phyloP scores from a whole-genome alignment of 2,888 invertebrate species.

The Eristalis tenax region DNA sequence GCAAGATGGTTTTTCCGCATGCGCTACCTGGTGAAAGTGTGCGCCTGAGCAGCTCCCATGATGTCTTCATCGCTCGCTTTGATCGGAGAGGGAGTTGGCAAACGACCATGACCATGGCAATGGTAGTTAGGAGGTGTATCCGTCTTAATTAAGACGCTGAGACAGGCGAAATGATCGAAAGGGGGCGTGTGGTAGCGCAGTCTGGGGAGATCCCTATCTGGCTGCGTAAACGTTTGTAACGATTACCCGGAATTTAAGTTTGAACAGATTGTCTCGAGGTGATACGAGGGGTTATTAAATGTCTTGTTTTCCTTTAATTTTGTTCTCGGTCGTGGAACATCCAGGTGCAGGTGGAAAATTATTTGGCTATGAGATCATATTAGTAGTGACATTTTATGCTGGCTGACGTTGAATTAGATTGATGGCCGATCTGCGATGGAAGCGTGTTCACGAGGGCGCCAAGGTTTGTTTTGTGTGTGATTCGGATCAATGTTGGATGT shows the following conservation, averaged over 20 bases:
- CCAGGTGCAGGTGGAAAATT: slow-evolving; percentile 67
- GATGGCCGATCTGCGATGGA: slow-evolving; percentile 38
- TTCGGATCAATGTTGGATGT: slow-evolving; percentile 28
- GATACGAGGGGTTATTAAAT: slow-evolving; percentile 57
- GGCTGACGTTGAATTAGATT: slow-evolving; percentile 66
- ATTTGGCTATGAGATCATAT: slow-evolving; percentile 50
- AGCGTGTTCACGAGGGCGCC: slow-evolving; percentile 17
- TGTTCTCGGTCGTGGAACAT: slow-evolving; percentile 26
- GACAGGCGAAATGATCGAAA: slow-evolving; percentile 51
- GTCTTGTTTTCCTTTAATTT: neutral
- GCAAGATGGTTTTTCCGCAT: slow-evolving; percentile 56
- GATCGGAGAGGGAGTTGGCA: slow-evolving; percentile 8
- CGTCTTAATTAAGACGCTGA: slow-evolving; percentile 67
- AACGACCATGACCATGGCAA: slow-evolving; percentile 27
- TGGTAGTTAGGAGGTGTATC: slow-evolving; percentile 63
- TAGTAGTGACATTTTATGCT: slow-evolving; percentile 62
- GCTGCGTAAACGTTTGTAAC: slow-evolving; percentile 64
- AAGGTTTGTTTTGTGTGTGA: slow-evolving; percentile 31
- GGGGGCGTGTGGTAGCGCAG: slow-evolving; percentile 62
- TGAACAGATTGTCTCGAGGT: slow-evolving; percentile 39
- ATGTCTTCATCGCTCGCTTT: slow-evolving; percentile 50
- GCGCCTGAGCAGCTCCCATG: slow-evolving; percentile 27
- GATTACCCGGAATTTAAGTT: slow-evolving; percentile 63
- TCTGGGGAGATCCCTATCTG: slow-evolving; percentile 50
- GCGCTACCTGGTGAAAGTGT: slow-evolving; percentile 63